Conservation (phyloP, 2,113 vertebrate species). For the Oxyruncus cristatus region DNA sequence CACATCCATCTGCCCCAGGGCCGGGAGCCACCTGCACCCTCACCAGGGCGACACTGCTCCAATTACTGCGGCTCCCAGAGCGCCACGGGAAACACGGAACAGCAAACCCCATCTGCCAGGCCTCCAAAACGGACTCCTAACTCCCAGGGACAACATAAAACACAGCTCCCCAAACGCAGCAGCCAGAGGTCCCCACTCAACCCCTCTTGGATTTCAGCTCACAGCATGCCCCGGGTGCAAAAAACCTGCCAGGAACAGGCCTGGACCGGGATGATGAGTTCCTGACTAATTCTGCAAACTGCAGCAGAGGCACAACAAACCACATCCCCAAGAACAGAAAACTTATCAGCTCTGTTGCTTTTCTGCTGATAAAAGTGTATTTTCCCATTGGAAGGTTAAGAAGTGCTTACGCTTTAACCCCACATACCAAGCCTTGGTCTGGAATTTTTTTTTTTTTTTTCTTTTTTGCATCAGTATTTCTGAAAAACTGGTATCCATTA, state of each 20-base stretch:
- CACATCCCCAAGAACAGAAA: background rate
- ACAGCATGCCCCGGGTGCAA: background rate
- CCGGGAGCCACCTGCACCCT: background rate
- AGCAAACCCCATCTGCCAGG: conserved; percentile 37
- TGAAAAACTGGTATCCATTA: background rate
- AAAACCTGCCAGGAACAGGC: background rate
- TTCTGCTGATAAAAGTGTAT: background rate
- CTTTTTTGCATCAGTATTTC: background rate
- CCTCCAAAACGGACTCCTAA: background rate
- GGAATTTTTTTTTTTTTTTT: background rate
- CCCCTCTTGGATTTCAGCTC: background rate
- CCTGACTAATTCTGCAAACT: background rate
- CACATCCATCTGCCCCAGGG: conserved; percentile 5
- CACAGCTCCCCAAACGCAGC: background rate
- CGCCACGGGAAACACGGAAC: accelerated
- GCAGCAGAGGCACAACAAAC: background rate
- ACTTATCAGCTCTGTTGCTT: background rate
- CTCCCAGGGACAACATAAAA: background rate
- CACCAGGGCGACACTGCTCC: background rate
- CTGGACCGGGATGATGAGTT: accelerated
- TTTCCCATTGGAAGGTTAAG: background rate
- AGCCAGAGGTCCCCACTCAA: background rate
- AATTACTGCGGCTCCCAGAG: background rate
- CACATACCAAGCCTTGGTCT: background rate
- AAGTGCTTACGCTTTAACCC: background rate